Evolutionary conservation across 2,113 vertebrate genomes (phyloP).

Genomic region (Hemiprocne comata): DNA sequence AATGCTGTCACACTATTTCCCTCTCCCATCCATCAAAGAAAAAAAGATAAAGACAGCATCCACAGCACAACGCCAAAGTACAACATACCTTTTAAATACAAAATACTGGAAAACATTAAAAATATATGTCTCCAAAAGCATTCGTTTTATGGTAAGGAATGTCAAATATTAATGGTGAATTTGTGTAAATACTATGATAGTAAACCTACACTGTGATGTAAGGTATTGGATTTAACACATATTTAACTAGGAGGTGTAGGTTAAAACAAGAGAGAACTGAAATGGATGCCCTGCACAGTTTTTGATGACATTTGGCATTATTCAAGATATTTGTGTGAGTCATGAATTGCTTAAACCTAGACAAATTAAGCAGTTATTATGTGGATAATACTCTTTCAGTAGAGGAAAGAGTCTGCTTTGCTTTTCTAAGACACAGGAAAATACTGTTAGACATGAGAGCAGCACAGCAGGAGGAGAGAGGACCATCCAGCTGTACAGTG

Average conservation of each 20-base stretch:
- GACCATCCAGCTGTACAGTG: background rate
- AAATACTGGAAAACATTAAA: background rate
- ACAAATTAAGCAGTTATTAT: conserved; percentile 1
- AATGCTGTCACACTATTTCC: background rate
- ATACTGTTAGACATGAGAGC: background rate
- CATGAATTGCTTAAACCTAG: conserved; percentile 29
- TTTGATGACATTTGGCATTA: background rate
- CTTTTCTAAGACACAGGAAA: background rate
- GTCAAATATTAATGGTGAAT: background rate
- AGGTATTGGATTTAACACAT: background rate
- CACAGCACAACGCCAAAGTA: background rate
- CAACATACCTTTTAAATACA: background rate
- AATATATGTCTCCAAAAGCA: background rate
- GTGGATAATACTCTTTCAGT: background rate
- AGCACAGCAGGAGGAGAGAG: background rate
- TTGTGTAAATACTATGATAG: background rate
- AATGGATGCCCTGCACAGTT: background rate
- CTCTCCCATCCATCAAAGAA: background rate
- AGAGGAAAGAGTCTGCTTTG: background rate
- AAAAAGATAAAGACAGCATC: background rate
- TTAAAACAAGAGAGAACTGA: background rate
- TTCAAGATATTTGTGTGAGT: conserved; percentile 9
- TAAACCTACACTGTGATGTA: background rate
- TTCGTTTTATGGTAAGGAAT: background rate
- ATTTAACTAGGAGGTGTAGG: background rate